These are phyloP conservation scores for Heliconius eleuchia DNA, from an alignment of 1,140 invertebrate species.

Conservation along the genomic window DNA sequence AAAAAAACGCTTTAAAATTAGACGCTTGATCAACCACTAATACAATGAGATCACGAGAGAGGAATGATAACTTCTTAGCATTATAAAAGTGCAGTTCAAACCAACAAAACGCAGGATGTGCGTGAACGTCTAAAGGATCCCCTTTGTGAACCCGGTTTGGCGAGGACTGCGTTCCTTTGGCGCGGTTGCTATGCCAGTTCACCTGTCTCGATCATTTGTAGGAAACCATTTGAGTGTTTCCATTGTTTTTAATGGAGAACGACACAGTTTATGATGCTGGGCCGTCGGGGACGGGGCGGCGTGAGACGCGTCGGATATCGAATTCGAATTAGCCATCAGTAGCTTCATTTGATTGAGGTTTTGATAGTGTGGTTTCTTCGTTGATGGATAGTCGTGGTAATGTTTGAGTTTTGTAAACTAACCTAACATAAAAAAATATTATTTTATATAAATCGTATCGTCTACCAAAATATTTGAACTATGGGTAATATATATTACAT, in stretches of 20 bases:
- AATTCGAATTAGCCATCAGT: constrained; percentile 73
- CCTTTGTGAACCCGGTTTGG: constrained; percentile 49
- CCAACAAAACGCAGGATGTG: constrained; percentile 65
- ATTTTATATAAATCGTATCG: neutral
- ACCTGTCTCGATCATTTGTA: constrained; percentile 57
- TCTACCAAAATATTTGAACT: too few relatives aligned
- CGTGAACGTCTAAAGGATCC: constrained; percentile 54
- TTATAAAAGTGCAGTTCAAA: constrained; percentile 65
- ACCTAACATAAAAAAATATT: neutral
- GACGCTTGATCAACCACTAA: constrained; percentile 58
- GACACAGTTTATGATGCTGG: constrained; percentile 34
- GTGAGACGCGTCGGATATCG: constrained; percentile 65
- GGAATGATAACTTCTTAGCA: constrained; percentile 76
- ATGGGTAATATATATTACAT: too few relatives aligned
- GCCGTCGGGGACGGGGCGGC: constrained; percentile 39
- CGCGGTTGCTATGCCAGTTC: constrained; percentile 63
- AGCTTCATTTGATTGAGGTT: constrained; percentile 54
- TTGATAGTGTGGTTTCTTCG: constrained; percentile 55
- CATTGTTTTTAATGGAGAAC: neutral
- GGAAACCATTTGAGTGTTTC: constrained; percentile 21
- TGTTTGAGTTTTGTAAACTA: neutral
- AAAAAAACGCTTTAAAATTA: constrained; percentile 72
- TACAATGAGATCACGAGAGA: constrained; percentile 46
- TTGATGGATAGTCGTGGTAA: constrained; percentile 61
- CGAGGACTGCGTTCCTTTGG: constrained; percentile 46